Conservation (phyloP, 1,140 invertebrate species). For the Hyles vespertilio region DNA sequence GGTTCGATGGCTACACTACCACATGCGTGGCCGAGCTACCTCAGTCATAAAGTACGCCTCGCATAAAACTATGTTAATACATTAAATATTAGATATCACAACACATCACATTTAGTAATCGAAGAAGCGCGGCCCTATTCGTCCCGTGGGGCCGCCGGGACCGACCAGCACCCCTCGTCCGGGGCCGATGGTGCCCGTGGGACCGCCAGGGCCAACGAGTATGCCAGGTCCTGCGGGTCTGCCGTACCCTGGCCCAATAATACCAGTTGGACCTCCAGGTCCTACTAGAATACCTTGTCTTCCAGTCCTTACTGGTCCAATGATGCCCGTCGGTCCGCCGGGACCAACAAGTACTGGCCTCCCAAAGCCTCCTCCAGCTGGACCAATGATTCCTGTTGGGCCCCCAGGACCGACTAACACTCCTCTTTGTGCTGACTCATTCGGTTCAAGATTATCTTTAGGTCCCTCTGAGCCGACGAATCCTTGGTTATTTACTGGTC, state of each 20-base stretch:
- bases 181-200: slow-evolving; percentile 56
- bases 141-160: slow-evolving; percentile 75
- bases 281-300: slow-evolving; percentile 28
- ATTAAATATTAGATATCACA: too few relatives aligned
- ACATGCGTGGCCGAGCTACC: too few relatives aligned
- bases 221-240: slow-evolving; percentile 24
- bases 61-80: too few relatives aligned
- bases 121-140: slow-evolving; percentile 54
- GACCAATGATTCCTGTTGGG: slow-evolving; percentile 11
- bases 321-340: slow-evolving; percentile 74
- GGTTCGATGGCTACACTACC: too few relatives aligned
- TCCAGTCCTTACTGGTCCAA: slow-evolving; percentile 47
- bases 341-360: slow-evolving; percentile 74
- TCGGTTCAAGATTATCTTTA: neutral
- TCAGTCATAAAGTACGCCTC: too few relatives aligned
- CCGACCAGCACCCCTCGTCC: slow-evolving; percentile 73
- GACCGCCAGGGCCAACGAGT: slow-evolving; percentile 46
- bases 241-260: slow-evolving; percentile 52
- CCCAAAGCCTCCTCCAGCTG: neutral
- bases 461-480: neutral
- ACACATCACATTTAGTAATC: neutral
- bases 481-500: slow-evolving; percentile 29
- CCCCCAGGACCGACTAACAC: slow-evolving; percentile 53
- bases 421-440: slow-evolving; percentile 9
- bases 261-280: slow-evolving; percentile 74